Evolutionary conservation across 1,140 invertebrate species (phyloP).

Genomic region (Bicyclus anynana): DNA sequence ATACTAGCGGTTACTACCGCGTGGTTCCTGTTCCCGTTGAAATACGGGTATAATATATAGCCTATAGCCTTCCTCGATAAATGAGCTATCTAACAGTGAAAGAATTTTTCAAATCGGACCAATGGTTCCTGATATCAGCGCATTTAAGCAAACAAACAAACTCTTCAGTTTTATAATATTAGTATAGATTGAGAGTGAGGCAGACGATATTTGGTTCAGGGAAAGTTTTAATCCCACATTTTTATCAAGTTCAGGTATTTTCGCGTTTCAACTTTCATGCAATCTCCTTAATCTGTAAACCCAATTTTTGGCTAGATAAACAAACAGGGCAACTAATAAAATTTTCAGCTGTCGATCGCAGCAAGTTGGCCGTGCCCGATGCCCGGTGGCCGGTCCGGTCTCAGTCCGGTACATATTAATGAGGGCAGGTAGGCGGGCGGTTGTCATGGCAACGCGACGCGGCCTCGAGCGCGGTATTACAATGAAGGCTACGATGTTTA

Average conservation of each 20-base stretch:
- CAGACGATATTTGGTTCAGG: too few relatives aligned
- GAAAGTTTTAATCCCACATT: background rate
- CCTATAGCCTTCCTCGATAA: too few relatives aligned
- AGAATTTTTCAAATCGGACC: too few relatives aligned
- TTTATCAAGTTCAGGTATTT: background rate
- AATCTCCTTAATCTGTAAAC: background rate
- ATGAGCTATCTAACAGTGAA: too few relatives aligned
- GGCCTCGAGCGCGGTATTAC: conserved; percentile 61
- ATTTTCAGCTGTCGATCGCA: conserved; percentile 58
- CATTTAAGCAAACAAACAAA: too few relatives aligned
- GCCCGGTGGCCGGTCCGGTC: conserved; percentile 42
- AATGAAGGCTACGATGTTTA: conserved; percentile 54
- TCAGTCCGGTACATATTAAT: conserved; percentile 62
- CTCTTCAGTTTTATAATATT: too few relatives aligned
- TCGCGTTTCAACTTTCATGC: background rate
- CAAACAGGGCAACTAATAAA: conserved; percentile 36
- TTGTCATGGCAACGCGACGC: conserved; percentile 63
- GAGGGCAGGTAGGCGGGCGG: conserved; percentile 58
- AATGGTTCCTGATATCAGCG: too few relatives aligned
- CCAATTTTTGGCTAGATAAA: background rate
- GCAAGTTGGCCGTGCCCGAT: conserved; percentile 18
- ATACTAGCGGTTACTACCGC: too few relatives aligned
- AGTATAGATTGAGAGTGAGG: too few relatives aligned
- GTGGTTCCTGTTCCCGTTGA: too few relatives aligned
- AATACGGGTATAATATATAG: too few relatives aligned